Base-by-base conservation (phyloP, 1,140 invertebrate genomes). In the Eulimnadia texana region DNA sequence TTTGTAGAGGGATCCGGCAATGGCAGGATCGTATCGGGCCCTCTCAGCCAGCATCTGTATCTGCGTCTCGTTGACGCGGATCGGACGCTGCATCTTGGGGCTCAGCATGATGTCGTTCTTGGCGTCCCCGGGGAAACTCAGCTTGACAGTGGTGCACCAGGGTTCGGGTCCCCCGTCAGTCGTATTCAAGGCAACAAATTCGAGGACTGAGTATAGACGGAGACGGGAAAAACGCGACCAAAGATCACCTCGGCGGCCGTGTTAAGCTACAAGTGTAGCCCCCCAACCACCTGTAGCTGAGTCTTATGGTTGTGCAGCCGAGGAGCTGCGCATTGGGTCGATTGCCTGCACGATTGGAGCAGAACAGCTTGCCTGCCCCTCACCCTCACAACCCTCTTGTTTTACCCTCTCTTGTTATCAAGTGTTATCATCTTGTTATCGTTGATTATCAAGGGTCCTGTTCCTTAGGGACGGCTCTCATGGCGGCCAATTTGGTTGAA, bases 1-100 rank as follows among this genome's bases (percentile, higher is more conserved):
- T 73, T 94, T 94, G 74, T 89, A 84, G 60, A 94, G 78, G 73
- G 86, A 85, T 27, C 91, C 90, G 25, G 81, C 77, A 72, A 85
- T 76, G 27, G 80, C 80, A 66, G 84, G 79, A 72, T 93, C 90
- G 66, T 84, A 82, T 66, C 84, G 80, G 3, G 89, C 90, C 66
- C 88, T 83, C 63, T 90, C 85, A 0, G 90, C 86, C 42, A 95
- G 76, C 77, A 88, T 88, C 19, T 90, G 71, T 47, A 95, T 77
- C 70, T 88, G 85, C 20, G 69, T 68, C 66, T 90, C 87, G 71
- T 88, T 88, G 19, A 93, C 83, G 29, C 88, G 79, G 47, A 92
- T 80, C 13, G 82, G 81, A 58, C 87, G 81, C 77, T 91, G 87
- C 80, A 91, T 88, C 71, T 86, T 86, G 9, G 85, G 85, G 70